phyloP scores from a whole-genome alignment of 1,140 invertebrate species.

The Drosophila azteca region DNA sequence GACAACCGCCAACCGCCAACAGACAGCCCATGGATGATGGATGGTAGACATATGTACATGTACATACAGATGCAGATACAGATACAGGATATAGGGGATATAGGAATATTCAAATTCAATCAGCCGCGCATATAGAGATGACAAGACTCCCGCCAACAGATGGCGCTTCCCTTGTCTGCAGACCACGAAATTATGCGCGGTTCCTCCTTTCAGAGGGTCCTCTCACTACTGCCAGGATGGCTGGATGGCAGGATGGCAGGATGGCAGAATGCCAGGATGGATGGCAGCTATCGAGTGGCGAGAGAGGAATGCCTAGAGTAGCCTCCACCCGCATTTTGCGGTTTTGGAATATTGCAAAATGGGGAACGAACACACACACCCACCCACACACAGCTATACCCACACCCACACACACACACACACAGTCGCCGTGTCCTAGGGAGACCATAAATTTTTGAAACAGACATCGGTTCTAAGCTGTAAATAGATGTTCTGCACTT shows the following conservation, averaged over 20 bases:
- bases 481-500: constrained; percentile 44
- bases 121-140: constrained; percentile 25
- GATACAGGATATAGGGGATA: constrained; percentile 18
- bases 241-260: too few species aligned
- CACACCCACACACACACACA: too few species aligned
- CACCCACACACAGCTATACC: neutral
- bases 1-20: neutral
- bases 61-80: neutral
- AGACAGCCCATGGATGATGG: constrained; percentile 25
- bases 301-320: neutral
- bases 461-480: constrained; percentile 21
- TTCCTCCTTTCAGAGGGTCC: neutral
- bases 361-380: neutral
- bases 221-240: too few species aligned
- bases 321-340: constrained; percentile 8
- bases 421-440: neutral
- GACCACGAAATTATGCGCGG: constrained; percentile 27
- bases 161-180: too few species aligned
- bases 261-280: too few species aligned
- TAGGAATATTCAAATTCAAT: constrained; percentile 43
- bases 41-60: constrained; percentile 13
- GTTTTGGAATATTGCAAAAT: constrained; percentile 40
- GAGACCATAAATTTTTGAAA: constrained; percentile 54
- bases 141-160: neutral
- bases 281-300: constrained; percentile 3